A percentile compares a stretch with the other conserved stretches of the same genome.
Evolutionary conservation across 2,113 vertebrate species (phyloP).

Genomic region (Vimba vimba): DNA sequence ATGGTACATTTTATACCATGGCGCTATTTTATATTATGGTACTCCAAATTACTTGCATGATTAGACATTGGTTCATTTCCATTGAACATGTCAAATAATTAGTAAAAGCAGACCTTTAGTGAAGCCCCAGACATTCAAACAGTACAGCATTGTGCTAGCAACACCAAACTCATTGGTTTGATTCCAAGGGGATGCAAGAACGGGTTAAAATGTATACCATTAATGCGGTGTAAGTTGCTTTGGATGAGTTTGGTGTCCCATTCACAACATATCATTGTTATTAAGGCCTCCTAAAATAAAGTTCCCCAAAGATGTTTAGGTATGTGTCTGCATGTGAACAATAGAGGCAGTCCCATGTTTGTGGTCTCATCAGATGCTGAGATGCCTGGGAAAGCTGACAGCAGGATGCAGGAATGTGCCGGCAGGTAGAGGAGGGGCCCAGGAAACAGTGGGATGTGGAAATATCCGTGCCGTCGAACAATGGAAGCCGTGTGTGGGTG

Average conservation of each 20-base stretch:
- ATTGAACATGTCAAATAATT: neutral
- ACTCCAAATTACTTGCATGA: neutral
- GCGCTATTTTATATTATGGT: neutral
- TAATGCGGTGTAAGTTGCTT: neutral
- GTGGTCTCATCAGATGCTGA: slow-evolving; percentile 28
- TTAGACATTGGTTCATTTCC: neutral
- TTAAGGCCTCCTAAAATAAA: neutral
- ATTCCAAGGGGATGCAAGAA: neutral
- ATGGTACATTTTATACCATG: neutral
- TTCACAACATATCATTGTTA: neutral
- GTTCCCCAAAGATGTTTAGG: neutral
- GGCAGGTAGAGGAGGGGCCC: slow-evolving; percentile 73
- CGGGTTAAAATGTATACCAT: neutral
- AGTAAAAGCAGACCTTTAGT: no score
- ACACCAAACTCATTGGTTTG: neutral
- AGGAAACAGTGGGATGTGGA: slow-evolving; percentile 63
- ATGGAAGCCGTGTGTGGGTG: slow-evolving; percentile 45
- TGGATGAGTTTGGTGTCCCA: neutral
- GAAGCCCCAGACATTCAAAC: neutral
- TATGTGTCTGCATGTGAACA: slow-evolving; percentile 17
- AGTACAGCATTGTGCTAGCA: neutral
- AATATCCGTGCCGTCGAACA: slow-evolving; percentile 47
- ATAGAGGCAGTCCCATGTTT: slow-evolving; percentile 29
- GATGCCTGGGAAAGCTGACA: slow-evolving; percentile 60
- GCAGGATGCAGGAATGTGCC: slow-evolving; percentile 68